A percentile compares a stretch with the other conserved stretches of the same genome.
Conservation (phyloP, 2,888 invertebrate species). For the Drosophila buzzatii region DNA sequence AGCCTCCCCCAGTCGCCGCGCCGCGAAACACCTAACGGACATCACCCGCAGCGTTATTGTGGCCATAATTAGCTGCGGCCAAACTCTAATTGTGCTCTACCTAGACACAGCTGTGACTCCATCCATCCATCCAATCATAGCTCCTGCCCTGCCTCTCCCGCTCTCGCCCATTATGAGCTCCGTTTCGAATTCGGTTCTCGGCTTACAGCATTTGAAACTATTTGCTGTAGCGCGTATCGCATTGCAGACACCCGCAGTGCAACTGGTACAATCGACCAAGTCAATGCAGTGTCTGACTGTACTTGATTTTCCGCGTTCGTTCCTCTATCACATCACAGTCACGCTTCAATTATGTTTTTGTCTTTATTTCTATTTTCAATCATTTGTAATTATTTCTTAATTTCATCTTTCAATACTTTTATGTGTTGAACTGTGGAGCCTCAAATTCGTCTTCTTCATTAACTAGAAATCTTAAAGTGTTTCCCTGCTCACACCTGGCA, state of each 20-base stretch:
- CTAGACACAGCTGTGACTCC: constrained; percentile 42
- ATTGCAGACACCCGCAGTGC: constrained; percentile 11
- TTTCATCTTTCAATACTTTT: background rate
- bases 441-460: background rate
- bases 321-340: constrained; percentile 1
- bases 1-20: background rate
- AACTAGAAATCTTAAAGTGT: background rate
- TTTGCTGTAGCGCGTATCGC: constrained; percentile 5
- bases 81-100: constrained; percentile 62
- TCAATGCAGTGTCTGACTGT: background rate
- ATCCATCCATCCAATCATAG: constrained; percentile 1
- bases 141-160: background rate
- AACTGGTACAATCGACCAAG: background rate
- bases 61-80: constrained; percentile 74
- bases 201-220: constrained; percentile 17
- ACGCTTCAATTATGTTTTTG: background rate
- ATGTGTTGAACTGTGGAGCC: background rate
- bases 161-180: background rate
- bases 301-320: background rate
- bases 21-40: constrained; percentile 19
- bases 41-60: constrained; percentile 56
- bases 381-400: background rate
- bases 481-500: background rate
- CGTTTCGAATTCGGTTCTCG: constrained; percentile 13
- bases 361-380: background rate